Percentiles rank a stretch among this genome's conserved stretches.
phyloP scores from a whole-genome alignment of 2,113 vertebrate genomes.

The Chaetorhynchus papuensis region DNA sequence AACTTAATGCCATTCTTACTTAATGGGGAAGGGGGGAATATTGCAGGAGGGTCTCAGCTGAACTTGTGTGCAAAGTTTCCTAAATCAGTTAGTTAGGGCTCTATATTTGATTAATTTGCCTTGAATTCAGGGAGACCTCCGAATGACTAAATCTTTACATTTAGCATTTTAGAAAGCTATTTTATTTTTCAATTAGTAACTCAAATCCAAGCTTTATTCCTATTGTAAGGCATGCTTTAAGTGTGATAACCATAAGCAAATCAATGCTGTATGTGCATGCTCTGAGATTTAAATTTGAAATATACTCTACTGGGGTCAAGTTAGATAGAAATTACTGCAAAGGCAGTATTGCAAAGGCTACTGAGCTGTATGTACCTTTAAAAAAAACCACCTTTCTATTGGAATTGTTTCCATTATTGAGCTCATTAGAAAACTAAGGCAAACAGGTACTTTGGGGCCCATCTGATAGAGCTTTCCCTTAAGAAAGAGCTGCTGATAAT shows the following conservation, averaged over 20 bases:
- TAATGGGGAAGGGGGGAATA: neutral
- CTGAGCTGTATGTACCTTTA: neutral
- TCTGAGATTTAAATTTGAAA: neutral
- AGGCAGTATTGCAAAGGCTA: neutral
- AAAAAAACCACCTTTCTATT: fast-evolving
- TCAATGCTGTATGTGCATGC: neutral
- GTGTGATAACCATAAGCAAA: neutral
- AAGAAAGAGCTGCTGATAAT: neutral
- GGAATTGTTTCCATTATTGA: neutral
- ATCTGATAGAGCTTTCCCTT: neutral
- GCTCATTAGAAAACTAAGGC: neutral
- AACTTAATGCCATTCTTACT: neutral
- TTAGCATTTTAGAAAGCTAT: neutral
- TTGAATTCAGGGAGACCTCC: neutral
- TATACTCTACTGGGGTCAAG: neutral
- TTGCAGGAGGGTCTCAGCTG: neutral
- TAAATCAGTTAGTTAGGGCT: neutral
- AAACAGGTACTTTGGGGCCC: neutral
- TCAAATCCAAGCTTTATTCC: neutral
- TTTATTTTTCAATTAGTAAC: neutral
- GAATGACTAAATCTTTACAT: neutral
- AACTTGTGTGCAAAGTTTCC: neutral
- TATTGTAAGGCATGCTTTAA: fast-evolving
- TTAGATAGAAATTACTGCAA: neutral
- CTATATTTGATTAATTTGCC: neutral